Conservation (phyloP, 1,140 invertebrate genomes). For the Drosophila tsacasi region DNA sequence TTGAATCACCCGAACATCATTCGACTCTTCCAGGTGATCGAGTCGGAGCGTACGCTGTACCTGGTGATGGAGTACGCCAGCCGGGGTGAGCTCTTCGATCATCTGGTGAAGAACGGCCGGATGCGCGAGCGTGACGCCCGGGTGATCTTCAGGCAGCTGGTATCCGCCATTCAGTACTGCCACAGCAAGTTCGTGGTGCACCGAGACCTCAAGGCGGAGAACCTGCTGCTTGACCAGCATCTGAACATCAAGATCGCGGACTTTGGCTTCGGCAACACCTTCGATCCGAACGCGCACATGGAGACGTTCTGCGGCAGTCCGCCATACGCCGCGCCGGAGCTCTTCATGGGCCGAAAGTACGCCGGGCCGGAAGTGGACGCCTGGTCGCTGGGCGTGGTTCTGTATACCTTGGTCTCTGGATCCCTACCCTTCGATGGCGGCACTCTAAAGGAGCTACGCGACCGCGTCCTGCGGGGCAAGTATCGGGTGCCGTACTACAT, state of each 20-base stretch:
- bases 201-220: slow-evolving; percentile 97
- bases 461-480: slow-evolving; percentile 98
- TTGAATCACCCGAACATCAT: slow-evolving; percentile 99
- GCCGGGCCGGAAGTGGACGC: slow-evolving; percentile 99
- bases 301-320: slow-evolving; percentile 99
- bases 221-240: slow-evolving; percentile 98
- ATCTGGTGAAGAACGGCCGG: slow-evolving; percentile 98
- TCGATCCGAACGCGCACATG: slow-evolving; percentile 98
- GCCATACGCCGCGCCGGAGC: slow-evolving; percentile 99
- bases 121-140: slow-evolving; percentile 99
- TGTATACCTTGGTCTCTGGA: slow-evolving; percentile 99
- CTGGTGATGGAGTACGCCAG: slow-evolving; percentile 99
- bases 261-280: slow-evolving; percentile 99
- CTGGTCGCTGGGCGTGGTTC: slow-evolving; percentile 99
- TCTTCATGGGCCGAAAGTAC: slow-evolving; percentile 99
- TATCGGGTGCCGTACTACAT: slow-evolving; percentile 99
- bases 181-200: slow-evolving; percentile 99
- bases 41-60: slow-evolving; percentile 99
- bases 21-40: slow-evolving; percentile 99
- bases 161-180: slow-evolving; percentile 99
- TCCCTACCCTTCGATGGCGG: slow-evolving; percentile 99
- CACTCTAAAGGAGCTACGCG: slow-evolving; percentile 97
- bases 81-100: slow-evolving; percentile 99
- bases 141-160: slow-evolving; percentile 99
- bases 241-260: slow-evolving; percentile 99